Percentiles rank a stretch among this genome's conserved stretches.
Conservation (phyloP, 1,140 invertebrate species). For the Drosophila truncata region DNA sequence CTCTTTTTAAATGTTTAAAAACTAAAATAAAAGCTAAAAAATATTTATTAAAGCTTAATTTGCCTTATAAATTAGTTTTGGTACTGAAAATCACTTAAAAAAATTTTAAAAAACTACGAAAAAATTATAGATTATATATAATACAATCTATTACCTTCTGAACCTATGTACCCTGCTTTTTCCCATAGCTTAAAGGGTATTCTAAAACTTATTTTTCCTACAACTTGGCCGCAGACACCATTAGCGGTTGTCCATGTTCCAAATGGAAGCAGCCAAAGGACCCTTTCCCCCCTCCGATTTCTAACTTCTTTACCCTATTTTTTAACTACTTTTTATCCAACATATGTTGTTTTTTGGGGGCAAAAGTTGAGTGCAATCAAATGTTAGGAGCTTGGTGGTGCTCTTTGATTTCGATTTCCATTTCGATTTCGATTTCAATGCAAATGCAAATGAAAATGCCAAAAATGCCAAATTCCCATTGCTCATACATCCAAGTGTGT, state of each 20-base stretch:
- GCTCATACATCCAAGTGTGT: constrained; percentile 62
- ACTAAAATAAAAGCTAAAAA: too few relatives aligned
- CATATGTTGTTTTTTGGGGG: constrained; percentile 19
- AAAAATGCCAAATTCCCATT: constrained; percentile 35
- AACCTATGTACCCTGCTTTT: not conserved
- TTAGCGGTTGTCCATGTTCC: constrained; percentile 62
- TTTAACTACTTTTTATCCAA: constrained; percentile 15
- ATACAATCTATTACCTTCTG: not conserved
- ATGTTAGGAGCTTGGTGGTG: not conserved
- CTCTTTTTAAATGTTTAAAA: too few relatives aligned
- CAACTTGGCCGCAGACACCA: constrained; percentile 59
- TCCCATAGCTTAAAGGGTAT: not conserved
- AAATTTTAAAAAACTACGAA: too few relatives aligned
- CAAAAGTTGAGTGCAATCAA: constrained; percentile 32
- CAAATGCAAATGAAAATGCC: constrained; percentile 44
- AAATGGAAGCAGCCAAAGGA: constrained; percentile 4
- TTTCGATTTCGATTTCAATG: constrained; percentile 27
- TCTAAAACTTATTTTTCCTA: constrained; percentile 19
- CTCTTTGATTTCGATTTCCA: constrained; percentile 18
- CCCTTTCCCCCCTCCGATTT: not conserved
- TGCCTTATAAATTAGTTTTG: too few relatives aligned
- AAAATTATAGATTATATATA: too few relatives aligned
- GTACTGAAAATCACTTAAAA: too few relatives aligned
- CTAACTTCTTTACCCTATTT: not conserved
- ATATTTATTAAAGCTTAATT: too few relatives aligned